These are phyloP conservation scores for Thyatira batis DNA, from an alignment of 2,888 invertebrate species.

Conservation along the genomic window DNA sequence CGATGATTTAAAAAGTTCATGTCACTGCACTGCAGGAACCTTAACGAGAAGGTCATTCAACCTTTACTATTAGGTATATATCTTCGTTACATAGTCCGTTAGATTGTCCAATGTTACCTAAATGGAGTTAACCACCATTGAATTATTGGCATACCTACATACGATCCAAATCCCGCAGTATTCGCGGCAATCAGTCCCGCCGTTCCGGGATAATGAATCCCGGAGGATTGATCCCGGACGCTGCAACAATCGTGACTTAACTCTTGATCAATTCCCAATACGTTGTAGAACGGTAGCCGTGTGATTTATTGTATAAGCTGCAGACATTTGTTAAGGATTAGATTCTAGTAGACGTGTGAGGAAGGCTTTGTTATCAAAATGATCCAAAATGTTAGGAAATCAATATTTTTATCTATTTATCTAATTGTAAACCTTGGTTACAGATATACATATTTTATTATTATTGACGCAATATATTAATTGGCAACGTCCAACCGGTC, in stretches of 20 bases:
- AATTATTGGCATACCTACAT: not conserved
- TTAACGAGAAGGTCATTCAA: no score
- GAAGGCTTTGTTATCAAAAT: not conserved
- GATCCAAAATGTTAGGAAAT: not conserved
- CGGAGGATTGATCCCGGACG: constrained; percentile 66
- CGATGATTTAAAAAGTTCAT: no score
- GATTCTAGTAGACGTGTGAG: not conserved
- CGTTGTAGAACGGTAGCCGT: constrained; percentile 38
- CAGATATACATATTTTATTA: no score
- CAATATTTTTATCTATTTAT: no score
- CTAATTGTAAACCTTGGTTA: no score
- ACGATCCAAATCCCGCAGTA: constrained; percentile 4
- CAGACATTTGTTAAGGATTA: constrained; percentile 20
- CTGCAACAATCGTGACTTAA: constrained; percentile 77
- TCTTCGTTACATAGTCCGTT: no score
- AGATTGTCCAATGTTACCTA: constrained; percentile 12
- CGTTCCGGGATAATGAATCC: constrained; percentile 75
- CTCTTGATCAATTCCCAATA: constrained; percentile 76
- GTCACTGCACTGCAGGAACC: no score
- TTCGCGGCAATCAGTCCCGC: constrained; percentile 63
- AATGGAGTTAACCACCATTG: not conserved
- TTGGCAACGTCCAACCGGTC: no score
- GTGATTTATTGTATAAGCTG: constrained; percentile 54
- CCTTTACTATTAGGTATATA: no score
- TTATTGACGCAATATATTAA: no score